phyloP scores from a whole-genome alignment of 2,113 vertebrate species.

The Eupsittula cactorum region DNA sequence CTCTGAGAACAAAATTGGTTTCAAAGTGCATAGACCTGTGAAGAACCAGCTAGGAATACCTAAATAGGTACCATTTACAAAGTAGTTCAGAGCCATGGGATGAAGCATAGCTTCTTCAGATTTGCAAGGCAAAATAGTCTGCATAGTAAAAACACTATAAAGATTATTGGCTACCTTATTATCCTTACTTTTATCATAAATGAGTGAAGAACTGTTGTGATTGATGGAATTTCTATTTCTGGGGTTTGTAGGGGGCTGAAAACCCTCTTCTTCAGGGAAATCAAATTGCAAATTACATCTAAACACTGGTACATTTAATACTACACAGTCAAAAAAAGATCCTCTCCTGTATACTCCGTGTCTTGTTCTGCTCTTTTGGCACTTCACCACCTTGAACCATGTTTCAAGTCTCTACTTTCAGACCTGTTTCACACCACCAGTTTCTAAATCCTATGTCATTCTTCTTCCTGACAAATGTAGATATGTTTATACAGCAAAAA shows the following conservation, averaged over 20 bases:
- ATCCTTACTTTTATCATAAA: background rate
- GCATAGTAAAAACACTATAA: background rate
- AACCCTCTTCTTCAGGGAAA: constrained; percentile 9
- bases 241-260: background rate
- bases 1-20: background rate
- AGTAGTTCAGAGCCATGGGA: background rate
- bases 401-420: constrained; percentile 16
- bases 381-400: background rate
- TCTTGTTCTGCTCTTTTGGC: constrained; percentile 16
- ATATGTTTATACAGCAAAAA: background rate
- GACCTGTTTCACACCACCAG: background rate
- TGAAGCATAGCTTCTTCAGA: background rate
- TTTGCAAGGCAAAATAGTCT: background rate
- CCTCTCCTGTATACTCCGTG: background rate
- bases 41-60: constrained; percentile 1
- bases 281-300: background rate
- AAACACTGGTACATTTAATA: constrained; percentile 1
- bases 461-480: background rate
- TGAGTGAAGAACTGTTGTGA: background rate
- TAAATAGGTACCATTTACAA: background rate
- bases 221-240: constrained; percentile 26
- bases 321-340: constrained; percentile 18
- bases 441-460: constrained; percentile 15
- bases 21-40: background rate
- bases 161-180: background rate